phyloP scores from a whole-genome alignment of 2,888 invertebrate genomes.

The Diaperis boleti region DNA sequence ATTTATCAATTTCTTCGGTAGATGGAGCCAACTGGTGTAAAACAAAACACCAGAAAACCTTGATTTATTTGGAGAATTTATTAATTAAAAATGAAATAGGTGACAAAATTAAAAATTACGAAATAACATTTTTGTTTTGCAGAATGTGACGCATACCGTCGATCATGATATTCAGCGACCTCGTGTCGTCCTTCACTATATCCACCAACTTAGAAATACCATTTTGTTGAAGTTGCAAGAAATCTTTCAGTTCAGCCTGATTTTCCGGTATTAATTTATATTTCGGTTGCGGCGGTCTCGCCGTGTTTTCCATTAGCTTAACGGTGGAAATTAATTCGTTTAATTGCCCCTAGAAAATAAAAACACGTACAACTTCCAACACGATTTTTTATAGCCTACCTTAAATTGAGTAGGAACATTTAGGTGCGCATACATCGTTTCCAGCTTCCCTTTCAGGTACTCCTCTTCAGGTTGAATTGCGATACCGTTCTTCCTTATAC shows the following conservation, averaged over 20 bases:
- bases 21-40: no score
- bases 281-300: slow-evolving; percentile 74
- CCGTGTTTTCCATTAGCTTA: slow-evolving; percentile 73
- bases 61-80: no score
- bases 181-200: slow-evolving; percentile 84
- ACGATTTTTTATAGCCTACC: slow-evolving; percentile 67
- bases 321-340: slow-evolving; percentile 92
- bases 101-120: background rate
- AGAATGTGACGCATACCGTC: slow-evolving; percentile 79
- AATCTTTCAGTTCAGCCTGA: slow-evolving; percentile 80
- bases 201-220: slow-evolving; percentile 89
- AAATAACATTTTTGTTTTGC: slow-evolving; percentile 39
- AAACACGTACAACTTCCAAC: background rate
- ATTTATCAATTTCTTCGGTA: no score
- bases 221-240: slow-evolving; percentile 87
- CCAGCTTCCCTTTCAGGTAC: slow-evolving; percentile 85
- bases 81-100: background rate
- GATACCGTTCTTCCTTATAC: slow-evolving; percentile 87
- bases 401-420: slow-evolving; percentile 94
- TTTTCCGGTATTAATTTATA: slow-evolving; percentile 83
- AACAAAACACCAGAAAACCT: no score
- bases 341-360: slow-evolving; percentile 78
- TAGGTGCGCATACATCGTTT: slow-evolving; percentile 87
- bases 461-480: slow-evolving; percentile 93
- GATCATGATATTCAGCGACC: slow-evolving; percentile 82